phyloP scores from a whole-genome alignment of 2,888 invertebrate genomes.

The Ochropacha duplaris region DNA sequence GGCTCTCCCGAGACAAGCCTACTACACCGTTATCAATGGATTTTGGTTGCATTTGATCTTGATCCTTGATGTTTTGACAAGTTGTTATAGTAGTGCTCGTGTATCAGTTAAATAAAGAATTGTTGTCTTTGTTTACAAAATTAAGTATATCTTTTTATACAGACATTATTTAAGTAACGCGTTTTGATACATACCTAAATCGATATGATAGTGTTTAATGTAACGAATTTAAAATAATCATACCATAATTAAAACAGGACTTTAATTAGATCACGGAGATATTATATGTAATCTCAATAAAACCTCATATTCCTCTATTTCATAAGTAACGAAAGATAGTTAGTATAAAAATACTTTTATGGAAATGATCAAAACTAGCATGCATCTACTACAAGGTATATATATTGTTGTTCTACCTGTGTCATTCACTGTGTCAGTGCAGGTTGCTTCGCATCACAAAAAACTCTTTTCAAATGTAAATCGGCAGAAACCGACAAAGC shows the following conservation, averaged over 20 bases:
- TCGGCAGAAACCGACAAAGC: constrained; percentile 81
- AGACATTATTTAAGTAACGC: no score
- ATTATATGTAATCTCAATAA: no score
- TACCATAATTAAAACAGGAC: no score
- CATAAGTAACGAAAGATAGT: background rate
- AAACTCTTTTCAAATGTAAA: constrained; percentile 80
- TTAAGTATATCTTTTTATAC: no score
- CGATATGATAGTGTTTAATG: no score
- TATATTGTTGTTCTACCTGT: constrained; percentile 65
- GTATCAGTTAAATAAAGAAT: no score
- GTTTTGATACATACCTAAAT: no score
- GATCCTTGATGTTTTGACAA: constrained; percentile 22
- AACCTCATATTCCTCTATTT: no score
- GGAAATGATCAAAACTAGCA: background rate
- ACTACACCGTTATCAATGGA: background rate
- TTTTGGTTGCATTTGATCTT: constrained; percentile 13
- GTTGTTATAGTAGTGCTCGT: no score
- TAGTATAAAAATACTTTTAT: background rate
- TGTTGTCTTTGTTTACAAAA: no score
- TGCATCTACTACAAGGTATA: constrained; percentile 36
- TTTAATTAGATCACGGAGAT: no score
- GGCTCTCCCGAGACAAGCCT: constrained; percentile 16
- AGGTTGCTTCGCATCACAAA: constrained; percentile 72
- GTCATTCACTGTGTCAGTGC: constrained; percentile 78
- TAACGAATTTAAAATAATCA: no score